A percentile compares a stretch with the other conserved stretches of the same genome.
Conservation (phyloP, 1,140 invertebrate genomes). For the Ditylenchus dipsaci region DNA sequence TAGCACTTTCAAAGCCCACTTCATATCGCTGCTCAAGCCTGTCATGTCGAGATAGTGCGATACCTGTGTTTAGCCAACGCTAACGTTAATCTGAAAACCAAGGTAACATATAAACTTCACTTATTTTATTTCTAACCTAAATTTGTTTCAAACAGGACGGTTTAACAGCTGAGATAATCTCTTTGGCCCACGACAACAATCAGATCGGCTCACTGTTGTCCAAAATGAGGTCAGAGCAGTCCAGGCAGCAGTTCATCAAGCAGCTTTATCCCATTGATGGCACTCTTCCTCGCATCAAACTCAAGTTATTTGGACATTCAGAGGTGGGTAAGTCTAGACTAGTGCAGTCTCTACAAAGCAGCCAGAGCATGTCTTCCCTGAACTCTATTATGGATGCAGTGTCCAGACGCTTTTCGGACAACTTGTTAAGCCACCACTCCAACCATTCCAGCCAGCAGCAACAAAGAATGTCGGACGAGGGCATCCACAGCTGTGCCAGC, state of each 20-base stretch:
- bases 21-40: constrained; percentile 71
- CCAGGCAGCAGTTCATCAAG: constrained; percentile 67
- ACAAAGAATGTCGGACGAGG: not conserved
- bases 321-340: constrained; percentile 73
- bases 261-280: constrained; percentile 69
- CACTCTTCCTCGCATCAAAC: constrained; percentile 68
- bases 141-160: constrained; percentile 63
- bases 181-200: constrained; percentile 72
- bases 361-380: constrained; percentile 9
- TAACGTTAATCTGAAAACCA: constrained; percentile 45
- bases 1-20: constrained; percentile 62
- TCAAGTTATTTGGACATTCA: constrained; percentile 66
- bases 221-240: constrained; percentile 66
- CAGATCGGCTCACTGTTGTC: constrained; percentile 72
- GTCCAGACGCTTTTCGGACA: constrained; percentile 54
- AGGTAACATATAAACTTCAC: constrained; percentile 23
- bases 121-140: not conserved
- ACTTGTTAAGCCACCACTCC: constrained; percentile 4
- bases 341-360: constrained; percentile 67
- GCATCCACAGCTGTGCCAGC: constrained; percentile 1
- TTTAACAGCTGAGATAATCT: constrained; percentile 75
- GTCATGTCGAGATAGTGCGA: constrained; percentile 72
- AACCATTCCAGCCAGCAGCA: not conserved
- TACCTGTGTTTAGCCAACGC: constrained; percentile 68
- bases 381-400: constrained; percentile 51